Conservation (phyloP, 2,113 vertebrate species). For the Aptenodytes patagonicus region DNA sequence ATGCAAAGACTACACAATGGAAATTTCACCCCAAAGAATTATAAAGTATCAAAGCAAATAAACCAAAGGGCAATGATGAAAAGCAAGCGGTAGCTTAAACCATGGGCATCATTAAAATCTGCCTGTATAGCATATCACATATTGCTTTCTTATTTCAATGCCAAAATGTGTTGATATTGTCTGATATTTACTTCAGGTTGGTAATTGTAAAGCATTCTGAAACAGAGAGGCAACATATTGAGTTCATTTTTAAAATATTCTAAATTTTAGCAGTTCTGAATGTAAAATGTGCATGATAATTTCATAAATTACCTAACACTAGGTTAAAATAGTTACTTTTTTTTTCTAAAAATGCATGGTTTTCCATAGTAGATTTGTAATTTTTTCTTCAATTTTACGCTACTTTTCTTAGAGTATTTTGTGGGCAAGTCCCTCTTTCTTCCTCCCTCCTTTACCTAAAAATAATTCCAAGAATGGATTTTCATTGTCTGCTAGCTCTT, state of each 20-base stretch:
- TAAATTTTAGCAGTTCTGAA: background rate
- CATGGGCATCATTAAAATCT: background rate
- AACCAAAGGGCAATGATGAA: background rate
- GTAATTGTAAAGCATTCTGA: background rate
- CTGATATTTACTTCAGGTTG: background rate
- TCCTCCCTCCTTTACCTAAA: background rate
- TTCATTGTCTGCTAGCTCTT: background rate
- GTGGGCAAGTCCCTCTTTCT: background rate
- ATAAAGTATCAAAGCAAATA: background rate
- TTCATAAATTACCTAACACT: background rate
- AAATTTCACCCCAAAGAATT: background rate
- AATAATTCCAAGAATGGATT: background rate
- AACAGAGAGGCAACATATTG: background rate
- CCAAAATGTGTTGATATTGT: background rate
- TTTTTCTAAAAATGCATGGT: accelerated
- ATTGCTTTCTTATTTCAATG: background rate
- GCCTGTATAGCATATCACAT: background rate
- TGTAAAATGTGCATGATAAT: background rate
- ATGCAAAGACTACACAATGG: background rate
- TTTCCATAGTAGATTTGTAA: background rate
- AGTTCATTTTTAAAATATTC: background rate
- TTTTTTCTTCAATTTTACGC: background rate
- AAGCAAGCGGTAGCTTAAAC: background rate
- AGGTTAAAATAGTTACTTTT: background rate
- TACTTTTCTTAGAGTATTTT: background rate